Conservation (phyloP, 1,140 invertebrate genomes). For the Drosophila setifemur region DNA sequence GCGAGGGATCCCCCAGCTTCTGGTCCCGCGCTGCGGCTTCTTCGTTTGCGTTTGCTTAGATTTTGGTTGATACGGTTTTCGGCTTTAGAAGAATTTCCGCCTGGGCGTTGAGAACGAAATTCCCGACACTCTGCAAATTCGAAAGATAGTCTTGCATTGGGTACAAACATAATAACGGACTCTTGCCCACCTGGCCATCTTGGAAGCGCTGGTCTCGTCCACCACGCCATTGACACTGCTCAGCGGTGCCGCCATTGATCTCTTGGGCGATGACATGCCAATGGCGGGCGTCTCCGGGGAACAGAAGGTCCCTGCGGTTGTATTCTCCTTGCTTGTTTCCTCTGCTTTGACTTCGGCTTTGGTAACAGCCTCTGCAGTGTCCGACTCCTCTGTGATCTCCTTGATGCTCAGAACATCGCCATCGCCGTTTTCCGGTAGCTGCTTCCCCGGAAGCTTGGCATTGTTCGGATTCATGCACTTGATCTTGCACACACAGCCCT, state of each 20-base stretch:
- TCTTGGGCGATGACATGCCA: too few relatives aligned
- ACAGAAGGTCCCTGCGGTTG: not conserved
- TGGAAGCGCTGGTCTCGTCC: not conserved
- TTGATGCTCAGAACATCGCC: slow-evolving; percentile 8
- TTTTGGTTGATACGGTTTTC: too few relatives aligned
- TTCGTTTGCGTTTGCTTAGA: too few relatives aligned
- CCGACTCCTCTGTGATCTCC: too few relatives aligned
- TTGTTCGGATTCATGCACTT: slow-evolving; percentile 47
- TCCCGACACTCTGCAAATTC: slow-evolving; percentile 44
- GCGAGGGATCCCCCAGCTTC: too few relatives aligned
- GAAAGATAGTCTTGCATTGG: not conserved
- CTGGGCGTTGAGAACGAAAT: slow-evolving; percentile 51
- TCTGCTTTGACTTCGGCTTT: too few relatives aligned
- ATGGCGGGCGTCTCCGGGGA: too few relatives aligned
- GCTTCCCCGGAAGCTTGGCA: not conserved
- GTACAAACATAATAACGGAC: not conserved
- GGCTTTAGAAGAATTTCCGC: slow-evolving; percentile 65
- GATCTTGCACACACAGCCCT: slow-evolving; percentile 34
- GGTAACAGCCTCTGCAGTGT: too few relatives aligned
- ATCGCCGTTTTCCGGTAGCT: not conserved
- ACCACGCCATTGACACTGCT: not conserved
- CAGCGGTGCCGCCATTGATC: not conserved
- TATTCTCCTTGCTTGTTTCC: too few relatives aligned
- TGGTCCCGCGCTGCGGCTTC: too few relatives aligned
- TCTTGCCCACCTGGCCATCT: slow-evolving; percentile 28